Conservation (phyloP, 2,113 vertebrate genomes). For the Spheniscus mendiculus region DNA sequence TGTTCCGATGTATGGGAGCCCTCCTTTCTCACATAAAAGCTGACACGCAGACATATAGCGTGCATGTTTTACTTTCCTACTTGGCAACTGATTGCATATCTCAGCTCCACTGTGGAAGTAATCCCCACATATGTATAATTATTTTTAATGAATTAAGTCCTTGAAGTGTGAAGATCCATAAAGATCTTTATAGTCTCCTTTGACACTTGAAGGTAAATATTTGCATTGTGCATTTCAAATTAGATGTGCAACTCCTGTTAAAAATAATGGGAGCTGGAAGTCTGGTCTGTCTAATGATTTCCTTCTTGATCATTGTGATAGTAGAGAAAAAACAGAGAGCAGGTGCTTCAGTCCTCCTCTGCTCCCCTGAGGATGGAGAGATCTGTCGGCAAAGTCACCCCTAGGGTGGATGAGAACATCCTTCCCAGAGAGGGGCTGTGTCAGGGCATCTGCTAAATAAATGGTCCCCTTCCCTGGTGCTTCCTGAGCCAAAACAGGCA, state of each 20-base stretch:
- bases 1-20: neutral
- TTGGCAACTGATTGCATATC: conserved; percentile 41
- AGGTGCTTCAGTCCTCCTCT: neutral
- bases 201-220: conserved; percentile 69
- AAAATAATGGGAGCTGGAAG: conserved; percentile 56
- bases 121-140: conserved; percentile 59
- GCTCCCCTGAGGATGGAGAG: neutral
- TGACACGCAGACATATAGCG: neutral
- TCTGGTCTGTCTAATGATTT: conserved; percentile 54
- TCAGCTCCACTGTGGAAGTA: conserved; percentile 1
- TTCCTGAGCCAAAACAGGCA: neutral
- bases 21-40: conserved; percentile 35
- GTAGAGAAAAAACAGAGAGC: conserved; percentile 8
- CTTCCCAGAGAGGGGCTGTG: neutral
- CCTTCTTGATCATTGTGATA: neutral
- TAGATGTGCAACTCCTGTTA: conserved; percentile 47
- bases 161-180: conserved; percentile 66
- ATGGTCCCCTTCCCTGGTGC: neutral
- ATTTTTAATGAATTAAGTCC: conserved; percentile 69
- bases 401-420: neutral
- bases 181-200: conserved; percentile 67
- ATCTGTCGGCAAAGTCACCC: neutral
- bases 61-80: neutral
- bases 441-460: neutral
- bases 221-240: conserved; percentile 65